Evolutionary conservation across 2,113 vertebrate genomes (phyloP), one percentile per base, ranked within the genome.

Genomic region (Otis tarda): DNA sequence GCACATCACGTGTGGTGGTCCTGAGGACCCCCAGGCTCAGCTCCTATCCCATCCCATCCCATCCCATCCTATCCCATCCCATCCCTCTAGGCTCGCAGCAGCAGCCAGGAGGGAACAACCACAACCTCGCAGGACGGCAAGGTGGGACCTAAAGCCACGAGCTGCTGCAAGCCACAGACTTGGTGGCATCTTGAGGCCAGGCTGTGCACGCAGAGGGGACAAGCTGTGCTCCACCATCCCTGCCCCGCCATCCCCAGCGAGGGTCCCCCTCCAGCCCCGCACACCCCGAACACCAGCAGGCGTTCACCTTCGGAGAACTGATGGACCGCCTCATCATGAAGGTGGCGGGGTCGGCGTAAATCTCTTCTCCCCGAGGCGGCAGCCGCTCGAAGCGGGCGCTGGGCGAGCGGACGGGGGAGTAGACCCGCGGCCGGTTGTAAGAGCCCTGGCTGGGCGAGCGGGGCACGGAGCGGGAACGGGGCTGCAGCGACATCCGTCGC

Each of bases 391-490:
- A 99, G 31, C 98, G 98, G 71, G 98, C 83, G 5, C 99, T 99
- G 56, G 98, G 98, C 0, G 99, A 99, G 69, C 98, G 98, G 64
- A 98, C 98, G 0, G 99, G 99, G 10, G 99, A 99, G 85, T 99
- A 99, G n/a, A 97, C 97, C 50, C 98, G 98, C 1, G 98, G 93
- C 1, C 95, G 98, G 27, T 96, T 90, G 85, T 99, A 99, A 63
- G 98, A 98, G 24, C 99, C 99, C 83, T 98, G 98, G 65, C 98
- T 98, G 12, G 99, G 99, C 0, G 99, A 99, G 81, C 99, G 98
- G 13, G 99, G 99, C 75, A 99, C 99, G 0, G 99, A 99, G 80
- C 99, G 98, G 7, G 99, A 99, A 4, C 99, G 99, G 16, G 99
- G 99, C 97, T 99, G 99, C 82, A 99, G 96, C 5, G 99, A 99